These are phyloP conservation scores for Aspidiotus rigidus DNA, from an alignment of 2,888 invertebrate genomes.

Conservation along the genomic window DNA sequence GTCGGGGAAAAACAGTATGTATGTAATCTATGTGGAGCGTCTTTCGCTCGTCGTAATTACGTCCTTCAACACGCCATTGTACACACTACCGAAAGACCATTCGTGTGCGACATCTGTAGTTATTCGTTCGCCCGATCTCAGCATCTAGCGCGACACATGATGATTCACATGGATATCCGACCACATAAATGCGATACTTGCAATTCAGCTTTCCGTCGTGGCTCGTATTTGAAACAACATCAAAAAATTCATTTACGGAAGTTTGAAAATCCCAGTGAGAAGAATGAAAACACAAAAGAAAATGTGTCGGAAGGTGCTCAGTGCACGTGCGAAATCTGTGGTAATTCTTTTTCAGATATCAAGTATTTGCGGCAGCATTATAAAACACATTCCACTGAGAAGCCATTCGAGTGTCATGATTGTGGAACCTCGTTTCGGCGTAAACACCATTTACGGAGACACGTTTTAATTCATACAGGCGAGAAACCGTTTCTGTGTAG, in stretches of 20 bases:
- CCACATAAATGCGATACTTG: neutral
- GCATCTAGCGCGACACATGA: neutral
- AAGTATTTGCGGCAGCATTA: neutral
- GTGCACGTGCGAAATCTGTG: constrained; percentile 4
- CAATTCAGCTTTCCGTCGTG: neutral
- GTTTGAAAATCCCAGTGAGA: neutral
- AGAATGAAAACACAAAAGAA: neutral
- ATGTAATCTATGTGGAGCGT: neutral
- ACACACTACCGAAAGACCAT: neutral
- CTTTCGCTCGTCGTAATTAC: neutral
- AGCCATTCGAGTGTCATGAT: constrained; percentile 4
- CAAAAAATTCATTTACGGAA: neutral
- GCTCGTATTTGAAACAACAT: neutral
- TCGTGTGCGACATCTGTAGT: neutral
- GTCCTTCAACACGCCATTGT: neutral
- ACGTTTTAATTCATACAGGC: neutral
- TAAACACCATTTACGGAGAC: neutral
- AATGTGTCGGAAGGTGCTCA: neutral
- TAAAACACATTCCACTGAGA: neutral
- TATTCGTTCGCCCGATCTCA: neutral
- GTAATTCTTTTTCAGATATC: neutral
- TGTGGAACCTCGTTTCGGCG: neutral
- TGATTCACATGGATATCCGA: neutral
- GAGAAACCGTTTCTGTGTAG: constrained; percentile 4
- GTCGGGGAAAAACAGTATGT: neutral